Evolutionary conservation across 2,797 vertebrate genomes (phyloP).

Genomic region (Scyliorhinus canicula): DNA sequence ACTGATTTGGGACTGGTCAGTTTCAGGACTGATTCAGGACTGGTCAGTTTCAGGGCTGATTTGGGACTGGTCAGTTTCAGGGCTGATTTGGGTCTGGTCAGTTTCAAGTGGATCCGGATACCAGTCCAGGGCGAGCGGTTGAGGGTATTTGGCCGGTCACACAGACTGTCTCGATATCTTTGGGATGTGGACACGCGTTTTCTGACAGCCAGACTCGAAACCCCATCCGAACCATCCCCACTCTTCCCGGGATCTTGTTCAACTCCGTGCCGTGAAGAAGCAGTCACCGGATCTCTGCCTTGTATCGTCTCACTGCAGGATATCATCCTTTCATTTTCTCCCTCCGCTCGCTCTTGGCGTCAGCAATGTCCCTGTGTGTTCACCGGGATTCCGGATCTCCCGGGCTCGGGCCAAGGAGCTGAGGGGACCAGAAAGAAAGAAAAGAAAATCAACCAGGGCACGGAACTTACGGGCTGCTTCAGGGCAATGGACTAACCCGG

Average conservation of each 20-base stretch:
- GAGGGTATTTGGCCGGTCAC: neutral
- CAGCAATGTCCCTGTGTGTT: neutral
- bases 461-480: neutral
- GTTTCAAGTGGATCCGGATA: neutral
- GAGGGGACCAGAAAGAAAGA: neutral
- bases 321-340: neutral
- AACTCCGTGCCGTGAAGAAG: neutral
- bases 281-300: neutral
- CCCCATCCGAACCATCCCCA: neutral
- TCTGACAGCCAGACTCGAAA: neutral
- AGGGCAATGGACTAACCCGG: neutral
- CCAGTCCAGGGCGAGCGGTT: neutral
- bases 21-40: neutral
- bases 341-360: neutral
- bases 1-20: neutral
- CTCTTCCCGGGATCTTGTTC: neutral
- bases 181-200: neutral
- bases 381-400: neutral
- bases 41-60: neutral
- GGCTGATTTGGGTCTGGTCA: neutral
- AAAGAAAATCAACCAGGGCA: neutral
- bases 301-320: neutral
- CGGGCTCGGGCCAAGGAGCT: neutral
- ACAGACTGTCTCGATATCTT: neutral
- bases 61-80: neutral